phyloP scores from a whole-genome alignment of 2,113 vertebrate species.

The Myiopsitta monachus region DNA sequence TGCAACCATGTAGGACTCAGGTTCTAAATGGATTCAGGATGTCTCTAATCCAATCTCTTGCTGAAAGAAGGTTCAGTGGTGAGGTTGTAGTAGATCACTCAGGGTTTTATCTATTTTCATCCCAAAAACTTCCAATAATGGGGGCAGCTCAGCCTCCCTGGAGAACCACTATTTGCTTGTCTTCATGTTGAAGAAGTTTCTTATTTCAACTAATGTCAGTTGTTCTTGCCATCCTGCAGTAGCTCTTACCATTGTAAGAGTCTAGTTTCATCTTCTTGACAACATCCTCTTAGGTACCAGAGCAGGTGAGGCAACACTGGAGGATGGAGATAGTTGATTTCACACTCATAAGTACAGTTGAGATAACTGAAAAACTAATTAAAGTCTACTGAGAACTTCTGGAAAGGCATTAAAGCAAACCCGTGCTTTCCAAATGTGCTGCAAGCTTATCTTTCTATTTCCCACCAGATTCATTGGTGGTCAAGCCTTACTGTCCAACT shows the following conservation, averaged over 20 bases:
- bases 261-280: not conserved
- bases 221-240: not conserved
- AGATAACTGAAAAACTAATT: not conserved
- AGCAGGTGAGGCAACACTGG: not conserved
- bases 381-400: not conserved
- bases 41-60: not conserved
- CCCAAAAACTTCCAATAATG: not conserved
- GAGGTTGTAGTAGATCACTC: not conserved
- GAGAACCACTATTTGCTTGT: not conserved
- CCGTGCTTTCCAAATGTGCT: not conserved
- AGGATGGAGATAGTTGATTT: not conserved
- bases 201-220: not conserved
- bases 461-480: not conserved
- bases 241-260: not conserved
- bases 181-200: not conserved
- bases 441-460: not conserved
- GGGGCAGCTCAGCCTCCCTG: not conserved
- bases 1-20: not conserved
- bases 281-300: not conserved
- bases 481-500: not conserved
- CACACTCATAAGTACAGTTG: fast-evolving
- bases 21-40: not conserved
- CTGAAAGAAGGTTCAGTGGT: not conserved
- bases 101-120: fast-evolving
- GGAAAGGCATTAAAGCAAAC: not conserved